Percentiles rank a stretch among this genome's conserved stretches.
phyloP scores from a whole-genome alignment of 1,140 invertebrate genomes.

The Polypedilum pembai region DNA sequence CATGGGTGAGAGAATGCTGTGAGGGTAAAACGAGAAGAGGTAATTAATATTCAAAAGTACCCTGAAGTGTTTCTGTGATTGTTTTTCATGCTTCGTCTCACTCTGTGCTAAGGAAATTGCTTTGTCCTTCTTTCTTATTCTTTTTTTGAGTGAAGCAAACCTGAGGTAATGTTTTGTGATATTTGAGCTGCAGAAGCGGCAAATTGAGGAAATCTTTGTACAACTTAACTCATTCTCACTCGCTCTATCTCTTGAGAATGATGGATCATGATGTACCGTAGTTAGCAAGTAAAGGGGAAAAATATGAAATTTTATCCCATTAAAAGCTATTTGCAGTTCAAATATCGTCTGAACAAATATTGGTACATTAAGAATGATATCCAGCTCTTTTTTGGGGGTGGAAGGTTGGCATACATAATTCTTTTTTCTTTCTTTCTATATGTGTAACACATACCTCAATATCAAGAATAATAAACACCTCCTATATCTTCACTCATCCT shows the following conservation, averaged over 20 bases:
- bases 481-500: neutral
- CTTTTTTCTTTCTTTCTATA: no score
- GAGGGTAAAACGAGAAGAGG: neutral
- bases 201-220: no score
- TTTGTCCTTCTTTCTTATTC: neutral
- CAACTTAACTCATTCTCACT: neutral
- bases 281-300: neutral
- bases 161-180: no score
- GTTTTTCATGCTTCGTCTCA: neutral
- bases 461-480: slow-evolving; percentile 22
- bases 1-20: neutral
- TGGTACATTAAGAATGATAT: slow-evolving; percentile 26
- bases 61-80: slow-evolving; percentile 25
- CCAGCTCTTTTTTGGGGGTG: slow-evolving; percentile 11
- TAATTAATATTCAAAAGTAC: slow-evolving; percentile 28
- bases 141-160: no score
- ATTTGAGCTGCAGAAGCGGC: no score
- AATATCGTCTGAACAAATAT: slow-evolving; percentile 28
- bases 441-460: slow-evolving; percentile 8
- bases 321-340: slow-evolving; percentile 28
- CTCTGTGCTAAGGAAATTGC: neutral
- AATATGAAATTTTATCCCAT: slow-evolving; percentile 28
- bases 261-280: neutral
- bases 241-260: neutral
- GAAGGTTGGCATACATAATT: neutral